Evolutionary conservation across 1,140 invertebrate genomes (phyloP), one percentile per base, ranked within the genome.

Genomic region (Orius insidiosus): DNA sequence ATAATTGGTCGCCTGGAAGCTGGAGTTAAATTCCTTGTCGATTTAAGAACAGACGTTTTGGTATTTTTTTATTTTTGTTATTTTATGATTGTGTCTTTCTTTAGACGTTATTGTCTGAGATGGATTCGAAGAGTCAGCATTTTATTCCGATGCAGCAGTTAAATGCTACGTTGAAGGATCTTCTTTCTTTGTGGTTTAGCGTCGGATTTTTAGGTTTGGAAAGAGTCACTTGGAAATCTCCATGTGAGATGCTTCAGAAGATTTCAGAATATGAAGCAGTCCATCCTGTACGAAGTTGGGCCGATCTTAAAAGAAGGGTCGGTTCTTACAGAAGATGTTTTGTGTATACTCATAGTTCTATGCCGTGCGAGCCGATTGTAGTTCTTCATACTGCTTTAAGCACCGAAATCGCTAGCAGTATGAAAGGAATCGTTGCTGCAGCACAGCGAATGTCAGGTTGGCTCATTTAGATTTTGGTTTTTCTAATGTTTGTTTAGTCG

Each of bases 211-310:
- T 83, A 15, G 65, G 72, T 36, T 57, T 82, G n/a, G 69, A 82
- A 60, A 61, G 78, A 56, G 64, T 83, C 45, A 82, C 78, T 3
- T 83, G 80, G 80, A 63, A 76, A 53, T 80, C 74, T 34, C 66
- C 78, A 1, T 79, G 78, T 60, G 71, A 78, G 53, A 72, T 83
- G 64, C 62, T 85, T 32, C 71, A 83, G 61, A 82, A 82, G 78
- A 72, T 85, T 47, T 79, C 79, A 32, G 76, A 81, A 55, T 83
- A 82, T 59, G 82, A 85, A 63, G 78, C 76, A n/a, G 80, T 85
- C 38, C 82, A 85, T 68, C 80, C 79, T 2, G 70, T 85, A n/a
- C 63, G 67, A 55, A 80, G 74, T 60, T 81, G 78, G 76, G 64
- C 70, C 19, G 82, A 85, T 61, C 62, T 85, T 30, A 83, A 81